phyloP scores from a whole-genome alignment of 2,797 vertebrate genomes.

The Callimico goeldii region DNA sequence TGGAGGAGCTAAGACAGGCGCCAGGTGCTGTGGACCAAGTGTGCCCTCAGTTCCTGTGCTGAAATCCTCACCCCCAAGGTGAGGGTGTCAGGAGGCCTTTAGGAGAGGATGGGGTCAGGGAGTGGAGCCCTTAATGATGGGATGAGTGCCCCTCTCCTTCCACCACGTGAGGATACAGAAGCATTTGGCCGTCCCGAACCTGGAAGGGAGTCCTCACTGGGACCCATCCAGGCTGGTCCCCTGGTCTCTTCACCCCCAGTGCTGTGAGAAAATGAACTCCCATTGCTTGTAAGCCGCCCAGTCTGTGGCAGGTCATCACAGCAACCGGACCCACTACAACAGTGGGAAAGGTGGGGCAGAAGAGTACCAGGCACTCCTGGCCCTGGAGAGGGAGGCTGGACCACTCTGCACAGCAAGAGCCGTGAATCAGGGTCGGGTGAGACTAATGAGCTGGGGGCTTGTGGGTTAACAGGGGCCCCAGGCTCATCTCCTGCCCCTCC shows the following conservation, averaged over 20 bases:
- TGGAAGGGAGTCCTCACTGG: background rate
- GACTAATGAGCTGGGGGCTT: background rate
- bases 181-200: too few species aligned
- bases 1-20: fast-evolving
- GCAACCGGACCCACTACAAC: too few species aligned
- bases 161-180: too few species aligned
- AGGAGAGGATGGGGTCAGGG: background rate
- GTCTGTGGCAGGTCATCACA: background rate
- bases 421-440: background rate
- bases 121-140: too few species aligned
- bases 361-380: too few species aligned
- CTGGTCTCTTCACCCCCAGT: background rate
- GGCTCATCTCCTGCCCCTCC: fast-evolving
- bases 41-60: background rate
- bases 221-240: background rate
- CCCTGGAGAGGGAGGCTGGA: too few species aligned
- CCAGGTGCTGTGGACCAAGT: background rate
- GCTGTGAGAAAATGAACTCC: background rate
- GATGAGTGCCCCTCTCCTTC: background rate
- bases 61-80: too few species aligned
- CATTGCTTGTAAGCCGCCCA: background rate
- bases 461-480: background rate
- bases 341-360: too few species aligned
- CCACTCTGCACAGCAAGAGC: background rate
- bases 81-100: background rate